These are phyloP conservation scores for Phainopepla nitens DNA, from an alignment of 2,113 vertebrate species.

Conservation along the genomic window DNA sequence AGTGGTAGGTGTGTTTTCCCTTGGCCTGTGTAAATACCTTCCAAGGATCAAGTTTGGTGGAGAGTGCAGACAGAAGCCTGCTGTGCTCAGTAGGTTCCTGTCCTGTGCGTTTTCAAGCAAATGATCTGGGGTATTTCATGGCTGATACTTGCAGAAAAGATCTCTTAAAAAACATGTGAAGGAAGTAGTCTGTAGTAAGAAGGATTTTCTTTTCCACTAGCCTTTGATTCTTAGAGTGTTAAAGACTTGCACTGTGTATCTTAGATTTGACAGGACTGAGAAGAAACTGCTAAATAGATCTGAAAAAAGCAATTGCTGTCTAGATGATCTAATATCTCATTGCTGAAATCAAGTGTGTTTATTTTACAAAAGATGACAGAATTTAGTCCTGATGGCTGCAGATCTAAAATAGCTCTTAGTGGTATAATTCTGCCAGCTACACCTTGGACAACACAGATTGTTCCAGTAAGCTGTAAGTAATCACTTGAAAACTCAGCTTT, in stretches of 20 bases:
- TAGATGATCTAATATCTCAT: not conserved
- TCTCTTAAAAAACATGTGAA: not conserved
- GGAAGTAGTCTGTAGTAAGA: not conserved
- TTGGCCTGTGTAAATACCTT: not conserved
- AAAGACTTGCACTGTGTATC: not conserved
- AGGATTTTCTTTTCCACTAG: not conserved
- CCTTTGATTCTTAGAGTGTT: not conserved
- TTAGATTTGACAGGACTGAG: not conserved
- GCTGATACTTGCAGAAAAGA: not conserved
- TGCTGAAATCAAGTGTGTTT: not conserved
- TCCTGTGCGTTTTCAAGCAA: accelerated
- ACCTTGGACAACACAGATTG: not conserved
- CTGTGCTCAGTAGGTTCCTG: not conserved
- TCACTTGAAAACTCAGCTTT: not conserved
- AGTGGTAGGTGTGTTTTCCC: not conserved
- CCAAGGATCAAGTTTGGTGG: not conserved
- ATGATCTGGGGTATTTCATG: not conserved
- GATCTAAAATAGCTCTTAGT: not conserved
- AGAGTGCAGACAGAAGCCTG: not conserved
- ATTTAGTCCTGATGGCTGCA: not conserved
- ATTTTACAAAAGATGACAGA: not conserved
- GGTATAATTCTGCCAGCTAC: not conserved
- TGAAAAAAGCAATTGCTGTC: not conserved
- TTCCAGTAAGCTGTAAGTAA: not conserved
- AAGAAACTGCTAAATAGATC: not conserved